Base-by-base conservation (phyloP, 2,797 vertebrate genomes). In the Malurus splendens region DNA sequence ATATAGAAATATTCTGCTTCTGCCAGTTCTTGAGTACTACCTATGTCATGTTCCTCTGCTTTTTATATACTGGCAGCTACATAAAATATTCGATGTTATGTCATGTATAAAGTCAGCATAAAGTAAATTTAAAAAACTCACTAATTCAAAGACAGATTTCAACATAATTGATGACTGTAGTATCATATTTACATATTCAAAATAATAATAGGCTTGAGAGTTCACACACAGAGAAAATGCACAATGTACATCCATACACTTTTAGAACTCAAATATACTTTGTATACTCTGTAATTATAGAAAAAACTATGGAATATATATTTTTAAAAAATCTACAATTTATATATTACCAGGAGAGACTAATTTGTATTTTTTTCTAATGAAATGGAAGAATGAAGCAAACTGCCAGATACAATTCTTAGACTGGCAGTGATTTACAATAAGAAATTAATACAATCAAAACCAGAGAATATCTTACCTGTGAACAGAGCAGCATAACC, bases 401-500 rank as follows among this genome's bases (percentile, higher is more conserved):
- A 91, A 62, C 19, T 71, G 19, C 28, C 44, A 78, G 39, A 23
- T 39, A 14, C 1, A 61, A 5, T 45, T 62, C 5, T 44, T 28
- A 61, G 28, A 5, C 27, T 75, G 70, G 33, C 28, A 86, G 28
- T 36, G 90, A 74, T 44, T 39, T 60, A n/a, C 10, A 22, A 9
- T 73, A 66, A 60, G 6, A 52, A 83, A 87, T 14, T 54, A 39
- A 75, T 20, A 73, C 12, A 82, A 45, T 54, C 67, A 76, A 80
- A 79, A 45, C 8, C 44, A 59, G 39, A 80, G 38, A 50, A 78
- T 5, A 24, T n/a, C 96, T 97, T 96, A 99, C 99, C 98, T 99
- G 99, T 93, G 99, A 99, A 97, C 99, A 99, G 87, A 99, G 98
- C 95, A 99, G 97, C 99, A 99, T 99, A 71, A 99, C 99, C 18